A percentile compares a stretch with the other conserved stretches of the same genome.
phyloP scores from a whole-genome alignment of 2,888 invertebrate genomes.

The Catocala nupta region DNA sequence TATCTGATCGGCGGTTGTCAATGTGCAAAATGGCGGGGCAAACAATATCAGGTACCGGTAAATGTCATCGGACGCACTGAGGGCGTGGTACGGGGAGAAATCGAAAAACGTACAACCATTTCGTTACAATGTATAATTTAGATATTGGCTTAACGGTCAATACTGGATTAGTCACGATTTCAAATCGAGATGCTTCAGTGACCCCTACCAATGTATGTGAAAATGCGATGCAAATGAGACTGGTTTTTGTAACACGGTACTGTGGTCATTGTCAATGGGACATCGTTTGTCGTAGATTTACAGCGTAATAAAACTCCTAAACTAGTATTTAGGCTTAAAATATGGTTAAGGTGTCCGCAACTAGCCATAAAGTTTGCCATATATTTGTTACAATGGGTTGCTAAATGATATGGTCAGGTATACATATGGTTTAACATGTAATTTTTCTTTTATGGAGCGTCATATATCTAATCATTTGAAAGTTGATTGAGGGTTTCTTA shows the following conservation, averaged over 20 bases:
- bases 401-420: background rate
- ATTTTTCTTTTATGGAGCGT: background rate
- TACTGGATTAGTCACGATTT: slow-evolving; percentile 69
- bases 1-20: slow-evolving; percentile 66
- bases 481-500: slow-evolving; percentile 9
- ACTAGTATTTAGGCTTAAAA: slow-evolving; percentile 27
- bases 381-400: slow-evolving; percentile 29
- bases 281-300: slow-evolving; percentile 34
- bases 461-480: background rate
- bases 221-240: slow-evolving; percentile 12
- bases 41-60: slow-evolving; percentile 65
- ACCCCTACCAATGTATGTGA: slow-evolving; percentile 35
- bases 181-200: slow-evolving; percentile 62
- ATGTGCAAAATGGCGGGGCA: slow-evolving; percentile 62
- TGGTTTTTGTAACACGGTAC: background rate
- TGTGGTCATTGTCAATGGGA: slow-evolving; percentile 23
- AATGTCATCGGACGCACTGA: slow-evolving; percentile 74
- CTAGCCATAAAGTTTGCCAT: slow-evolving; percentile 38
- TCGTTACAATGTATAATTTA: slow-evolving; percentile 72
- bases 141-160: slow-evolving; percentile 70
- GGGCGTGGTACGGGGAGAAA: slow-evolving; percentile 58
- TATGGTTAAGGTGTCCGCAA: slow-evolving; percentile 12
- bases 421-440: background rate
- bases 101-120: slow-evolving; percentile 56
- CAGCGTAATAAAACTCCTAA: slow-evolving; percentile 35